Evolutionary conservation across 2,888 invertebrate genomes (phyloP).

Genomic region (Geophilus truncorum): DNA sequence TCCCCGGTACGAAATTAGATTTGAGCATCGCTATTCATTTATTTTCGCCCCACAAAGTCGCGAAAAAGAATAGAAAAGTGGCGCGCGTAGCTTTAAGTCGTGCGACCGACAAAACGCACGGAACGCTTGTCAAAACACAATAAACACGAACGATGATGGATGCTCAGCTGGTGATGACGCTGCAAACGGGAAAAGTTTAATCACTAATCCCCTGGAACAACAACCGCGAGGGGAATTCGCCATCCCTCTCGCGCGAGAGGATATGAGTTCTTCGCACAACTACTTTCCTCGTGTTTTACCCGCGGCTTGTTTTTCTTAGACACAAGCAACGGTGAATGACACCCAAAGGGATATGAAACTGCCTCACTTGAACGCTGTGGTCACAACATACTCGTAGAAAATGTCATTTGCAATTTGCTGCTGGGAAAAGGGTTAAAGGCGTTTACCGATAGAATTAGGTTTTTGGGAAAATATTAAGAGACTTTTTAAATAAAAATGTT

Average conservation of each 20-base stretch:
- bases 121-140: not conserved
- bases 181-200: not conserved
- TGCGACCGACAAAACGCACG: not conserved
- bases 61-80: not conserved
- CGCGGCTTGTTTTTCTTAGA: not conserved
- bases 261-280: not conserved
- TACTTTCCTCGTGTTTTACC: not conserved
- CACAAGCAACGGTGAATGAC: not conserved
- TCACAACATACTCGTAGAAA: not conserved
- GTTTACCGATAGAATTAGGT: not conserved
- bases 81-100: not conserved
- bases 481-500: too few species aligned
- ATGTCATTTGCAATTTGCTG: not conserved
- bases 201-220: not conserved
- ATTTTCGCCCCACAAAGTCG: not conserved
- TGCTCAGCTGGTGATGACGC: not conserved
- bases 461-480: too few species aligned
- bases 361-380: not conserved
- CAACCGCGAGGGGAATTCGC: not conserved
- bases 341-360: not conserved
- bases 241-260: not conserved
- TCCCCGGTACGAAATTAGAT: not conserved
- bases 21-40: conserved; percentile 1
- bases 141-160: conserved; percentile 8
- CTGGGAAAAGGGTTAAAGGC: not conserved